Base-by-base conservation (phyloP, 1,140 invertebrate species). In the Cherax destructor region DNA sequence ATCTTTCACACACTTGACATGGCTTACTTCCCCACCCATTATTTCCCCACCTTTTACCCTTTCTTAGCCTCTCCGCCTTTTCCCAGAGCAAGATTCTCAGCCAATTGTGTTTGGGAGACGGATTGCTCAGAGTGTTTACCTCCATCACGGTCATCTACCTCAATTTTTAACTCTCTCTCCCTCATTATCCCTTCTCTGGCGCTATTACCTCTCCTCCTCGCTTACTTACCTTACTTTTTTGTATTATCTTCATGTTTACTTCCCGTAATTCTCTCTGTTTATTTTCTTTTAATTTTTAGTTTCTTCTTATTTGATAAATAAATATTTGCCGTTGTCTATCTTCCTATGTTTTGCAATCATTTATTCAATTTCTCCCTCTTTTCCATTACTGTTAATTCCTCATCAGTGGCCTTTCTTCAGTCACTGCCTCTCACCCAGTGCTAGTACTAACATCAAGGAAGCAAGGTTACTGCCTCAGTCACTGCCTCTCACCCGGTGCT, bases 1-100 rank as follows among this genome's bases (percentile, higher is more conserved):
- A 24, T 83, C 84, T 76, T 56, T 21, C 84, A 56, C 52, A 52
- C 84, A 86, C 74, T 76, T 47, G 50, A 61, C 72, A 76, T 86
- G 85, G 78, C 74, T 74, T 49, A 24, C 21, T 78, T 16, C 24
- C 56, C 72, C n/a, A 5, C 41, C 50, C 47, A 18, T 61, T 41
- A 16, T 13, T 61, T 50, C 52, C 18, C 52, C 74, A 50, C 72
- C 52, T 56, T 69, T 86, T 61, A 6, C 56, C 6, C 52, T 50
- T 86, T 72, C 24, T 47, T 59, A 50, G 59, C 74, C 6, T 5
- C 69, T 74, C 5, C 6, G 30, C 4, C 69, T 74, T 74, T 74
- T 30, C 69, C 16, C 69, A 30, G 24, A 30, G 24, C 6, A 30
- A n/a, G 69, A 74, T 74, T 30, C 69, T 30, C 69, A 3, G 69